Conservation (phyloP, 2,888 invertebrate genomes). For the Xestia xanthographa region DNA sequence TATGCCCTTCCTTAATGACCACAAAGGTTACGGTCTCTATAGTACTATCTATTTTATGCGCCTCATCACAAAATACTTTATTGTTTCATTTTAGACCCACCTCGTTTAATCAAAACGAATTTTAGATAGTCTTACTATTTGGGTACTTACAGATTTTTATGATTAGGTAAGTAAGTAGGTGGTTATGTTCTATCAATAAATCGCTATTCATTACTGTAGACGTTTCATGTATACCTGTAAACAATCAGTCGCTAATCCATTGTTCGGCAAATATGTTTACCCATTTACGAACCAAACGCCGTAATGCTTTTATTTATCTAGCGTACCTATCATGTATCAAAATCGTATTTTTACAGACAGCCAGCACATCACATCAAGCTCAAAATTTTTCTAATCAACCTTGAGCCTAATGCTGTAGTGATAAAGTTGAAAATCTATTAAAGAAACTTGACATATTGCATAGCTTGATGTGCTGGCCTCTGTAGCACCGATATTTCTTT, state of each 20-base stretch:
- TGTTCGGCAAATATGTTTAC: constrained; percentile 16
- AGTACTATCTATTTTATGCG: background rate
- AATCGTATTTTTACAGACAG: constrained; percentile 21
- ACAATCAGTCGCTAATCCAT: constrained; percentile 28
- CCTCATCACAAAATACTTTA: background rate
- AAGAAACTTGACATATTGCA: too few relatives aligned
- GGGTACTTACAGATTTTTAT: constrained; percentile 9
- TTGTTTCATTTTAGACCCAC: background rate
- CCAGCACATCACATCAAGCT: too few relatives aligned
- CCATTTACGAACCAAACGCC: constrained; percentile 21
- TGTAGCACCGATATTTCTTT: background rate
- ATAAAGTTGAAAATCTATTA: too few relatives aligned
- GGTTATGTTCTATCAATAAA: constrained; percentile 10
- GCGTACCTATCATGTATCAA: background rate
- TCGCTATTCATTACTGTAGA: constrained; percentile 20
- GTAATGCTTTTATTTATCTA: constrained; percentile 21
- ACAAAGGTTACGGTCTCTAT: too few relatives aligned
- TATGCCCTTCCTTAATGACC: too few relatives aligned
- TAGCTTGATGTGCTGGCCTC: too few relatives aligned
- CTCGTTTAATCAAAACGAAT: background rate
- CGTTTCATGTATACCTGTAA: background rate
- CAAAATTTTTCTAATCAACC: too few relatives aligned
- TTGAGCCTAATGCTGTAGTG: too few relatives aligned
- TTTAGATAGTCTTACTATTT: background rate
- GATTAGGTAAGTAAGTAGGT: background rate